Conservation (phyloP, 2,797 vertebrate species). For the Phataginus tetradactyla region DNA sequence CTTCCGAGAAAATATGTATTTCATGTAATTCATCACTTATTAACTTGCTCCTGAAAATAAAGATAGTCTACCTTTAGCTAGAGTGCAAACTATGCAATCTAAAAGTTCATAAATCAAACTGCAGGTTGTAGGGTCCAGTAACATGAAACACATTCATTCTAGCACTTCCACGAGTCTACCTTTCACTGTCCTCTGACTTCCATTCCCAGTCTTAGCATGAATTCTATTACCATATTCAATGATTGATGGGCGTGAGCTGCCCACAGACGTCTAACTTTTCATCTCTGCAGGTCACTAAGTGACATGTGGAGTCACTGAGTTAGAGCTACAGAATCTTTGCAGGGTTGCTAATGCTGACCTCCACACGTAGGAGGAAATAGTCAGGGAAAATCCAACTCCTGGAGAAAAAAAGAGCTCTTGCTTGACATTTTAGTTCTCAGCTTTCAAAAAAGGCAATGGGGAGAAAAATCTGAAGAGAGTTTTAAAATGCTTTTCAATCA, state of each 20-base stretch:
- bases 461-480: constrained; percentile 8
- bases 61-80: not conserved
- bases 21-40: not conserved
- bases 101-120: not conserved
- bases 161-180: not conserved
- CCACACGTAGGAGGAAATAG: not conserved
- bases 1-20: not conserved
- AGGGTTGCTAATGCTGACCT: not conserved
- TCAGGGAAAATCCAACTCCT: not conserved
- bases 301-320: not conserved
- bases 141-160: not conserved
- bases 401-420: not conserved
- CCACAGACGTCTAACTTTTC: not conserved
- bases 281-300: not conserved
- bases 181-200: not conserved
- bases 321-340: not conserved
- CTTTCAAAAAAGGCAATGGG: not conserved
- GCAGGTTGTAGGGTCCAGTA: not conserved
- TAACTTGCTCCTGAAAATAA: not conserved
- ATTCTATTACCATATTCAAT: not conserved
- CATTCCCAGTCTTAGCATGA: not conserved
- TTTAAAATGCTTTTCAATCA: not conserved
- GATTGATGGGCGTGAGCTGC: not conserved
- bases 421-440: not conserved
- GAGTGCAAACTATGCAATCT: not conserved